Evolutionary conservation across 2,888 invertebrate genomes (phyloP).

Genomic region (Nymphalis c-album): DNA sequence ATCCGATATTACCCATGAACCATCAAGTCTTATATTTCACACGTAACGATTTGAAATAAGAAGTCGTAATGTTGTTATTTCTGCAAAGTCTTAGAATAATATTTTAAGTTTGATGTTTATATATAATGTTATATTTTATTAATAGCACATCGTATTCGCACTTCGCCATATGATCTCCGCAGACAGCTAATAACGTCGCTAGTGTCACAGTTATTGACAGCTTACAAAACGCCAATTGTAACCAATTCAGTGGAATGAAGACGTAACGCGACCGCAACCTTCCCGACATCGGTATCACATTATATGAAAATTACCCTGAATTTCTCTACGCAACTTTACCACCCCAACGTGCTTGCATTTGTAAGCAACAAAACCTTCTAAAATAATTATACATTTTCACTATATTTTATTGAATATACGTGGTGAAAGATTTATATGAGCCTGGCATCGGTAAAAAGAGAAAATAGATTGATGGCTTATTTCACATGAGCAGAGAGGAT

Average conservation of each 20-base stretch:
- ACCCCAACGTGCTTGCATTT: neutral
- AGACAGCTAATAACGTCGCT: no score
- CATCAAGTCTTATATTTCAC: no score
- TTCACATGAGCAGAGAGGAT: no score
- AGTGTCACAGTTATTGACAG: neutral
- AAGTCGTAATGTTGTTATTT: no score
- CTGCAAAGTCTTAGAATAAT: no score
- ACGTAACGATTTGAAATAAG: no score
- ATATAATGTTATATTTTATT: no score
- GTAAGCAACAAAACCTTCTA: neutral
- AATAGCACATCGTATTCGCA: no score
- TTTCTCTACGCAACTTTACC: conserved; percentile 7
- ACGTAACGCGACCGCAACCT: conserved; percentile 8
- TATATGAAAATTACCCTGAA: conserved; percentile 23
- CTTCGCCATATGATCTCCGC: no score
- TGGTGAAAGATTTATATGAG: neutral
- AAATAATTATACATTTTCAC: conserved; percentile 2
- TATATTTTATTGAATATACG: neutral
- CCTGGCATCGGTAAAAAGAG: neutral
- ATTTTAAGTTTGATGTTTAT: no score
- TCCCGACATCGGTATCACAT: conserved; percentile 30
- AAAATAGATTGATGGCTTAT: no score
- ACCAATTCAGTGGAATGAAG: conserved; percentile 5
- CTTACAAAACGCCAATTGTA: neutral
- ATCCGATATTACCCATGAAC: no score